phyloP scores from a whole-genome alignment of 2,888 invertebrate genomes.

The Podotricha telesiphe region DNA sequence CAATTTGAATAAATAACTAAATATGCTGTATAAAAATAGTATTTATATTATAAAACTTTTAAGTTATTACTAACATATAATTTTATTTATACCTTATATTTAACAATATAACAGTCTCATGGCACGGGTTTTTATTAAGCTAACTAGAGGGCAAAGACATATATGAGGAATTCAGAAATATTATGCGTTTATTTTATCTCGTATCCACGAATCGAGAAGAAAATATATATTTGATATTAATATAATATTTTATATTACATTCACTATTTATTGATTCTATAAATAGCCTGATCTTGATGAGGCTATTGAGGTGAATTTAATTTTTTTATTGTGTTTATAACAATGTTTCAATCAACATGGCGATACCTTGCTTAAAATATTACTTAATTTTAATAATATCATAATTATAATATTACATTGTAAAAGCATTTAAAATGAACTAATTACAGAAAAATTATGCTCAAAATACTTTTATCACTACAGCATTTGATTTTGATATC shows the following conservation, averaged over 20 bases:
- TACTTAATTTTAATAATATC: neutral
- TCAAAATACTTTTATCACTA: constrained; percentile 9
- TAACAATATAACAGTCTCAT: constrained; percentile 42
- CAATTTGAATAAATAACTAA: constrained; percentile 32
- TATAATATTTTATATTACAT: neutral
- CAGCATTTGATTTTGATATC: neutral
- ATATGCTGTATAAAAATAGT: constrained; percentile 27
- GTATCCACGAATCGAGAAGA: too few relatives aligned
- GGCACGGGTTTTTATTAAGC: constrained; percentile 44
- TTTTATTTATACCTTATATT: neutral
- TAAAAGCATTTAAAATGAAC: neutral
- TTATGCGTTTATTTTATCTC: neutral
- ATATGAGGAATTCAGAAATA: neutral
- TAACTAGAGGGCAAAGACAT: constrained; percentile 4
- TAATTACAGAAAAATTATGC: neutral
- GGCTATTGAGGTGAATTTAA: neutral
- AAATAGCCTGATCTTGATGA: neutral
- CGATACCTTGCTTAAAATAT: neutral
- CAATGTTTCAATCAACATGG: neutral
- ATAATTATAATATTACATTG: neutral
- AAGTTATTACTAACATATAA: neutral
- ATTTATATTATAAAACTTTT: constrained; percentile 11
- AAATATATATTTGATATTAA: too few relatives aligned
- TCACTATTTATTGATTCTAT: neutral
- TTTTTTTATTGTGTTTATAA: too few relatives aligned